Evolutionary conservation across 1,140 invertebrate species (phyloP).

Genomic region (Drosophila rhopaloa): DNA sequence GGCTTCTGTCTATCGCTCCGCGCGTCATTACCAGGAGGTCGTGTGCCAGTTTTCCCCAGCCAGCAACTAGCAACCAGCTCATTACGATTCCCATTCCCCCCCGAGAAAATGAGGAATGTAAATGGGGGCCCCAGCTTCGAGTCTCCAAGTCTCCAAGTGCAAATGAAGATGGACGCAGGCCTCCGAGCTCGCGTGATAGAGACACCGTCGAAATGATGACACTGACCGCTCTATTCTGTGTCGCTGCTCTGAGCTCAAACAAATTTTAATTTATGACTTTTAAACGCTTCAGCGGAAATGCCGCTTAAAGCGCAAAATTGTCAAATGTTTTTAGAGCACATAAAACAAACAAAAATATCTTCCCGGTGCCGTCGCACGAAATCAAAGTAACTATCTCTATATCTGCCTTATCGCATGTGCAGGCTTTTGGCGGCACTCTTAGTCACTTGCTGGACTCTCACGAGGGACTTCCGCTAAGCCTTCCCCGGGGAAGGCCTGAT

Average conservation of each 20-base stretch:
- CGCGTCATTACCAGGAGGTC: slow-evolving; percentile 27
- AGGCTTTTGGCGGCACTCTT: slow-evolving; percentile 34
- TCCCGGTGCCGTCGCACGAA: slow-evolving; percentile 48
- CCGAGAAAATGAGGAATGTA: slow-evolving; percentile 47
- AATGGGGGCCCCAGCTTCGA: slow-evolving; percentile 28
- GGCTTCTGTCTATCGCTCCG: not conserved
- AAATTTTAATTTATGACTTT: slow-evolving; percentile 82
- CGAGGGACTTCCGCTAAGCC: slow-evolving; percentile 38
- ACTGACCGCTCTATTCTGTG: slow-evolving; percentile 75
- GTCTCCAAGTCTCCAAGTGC: slow-evolving; percentile 33
- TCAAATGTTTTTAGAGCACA: slow-evolving; percentile 46
- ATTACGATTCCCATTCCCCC: slow-evolving; percentile 44
- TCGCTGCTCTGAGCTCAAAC: slow-evolving; percentile 58
- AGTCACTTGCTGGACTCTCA: slow-evolving; percentile 22
- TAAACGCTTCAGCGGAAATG: slow-evolving; percentile 72
- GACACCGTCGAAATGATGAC: slow-evolving; percentile 57
- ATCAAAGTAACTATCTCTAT: slow-evolving; percentile 63
- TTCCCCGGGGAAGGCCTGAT: slow-evolving; percentile 8
- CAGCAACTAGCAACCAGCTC: slow-evolving; percentile 18
- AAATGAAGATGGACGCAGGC: slow-evolving; percentile 76
- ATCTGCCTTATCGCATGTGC: slow-evolving; percentile 32
- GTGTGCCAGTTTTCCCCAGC: slow-evolving; percentile 32
- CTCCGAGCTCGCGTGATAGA: slow-evolving; percentile 62
- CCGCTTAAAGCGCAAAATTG: slow-evolving; percentile 78
- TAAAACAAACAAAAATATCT: slow-evolving; percentile 24